A percentile compares a stretch with the other conserved stretches of the same genome.
These are phyloP conservation scores for Scaptomyza cyrtandrae DNA, from an alignment of 2,888 invertebrate genomes.

Conservation along the genomic window DNA sequence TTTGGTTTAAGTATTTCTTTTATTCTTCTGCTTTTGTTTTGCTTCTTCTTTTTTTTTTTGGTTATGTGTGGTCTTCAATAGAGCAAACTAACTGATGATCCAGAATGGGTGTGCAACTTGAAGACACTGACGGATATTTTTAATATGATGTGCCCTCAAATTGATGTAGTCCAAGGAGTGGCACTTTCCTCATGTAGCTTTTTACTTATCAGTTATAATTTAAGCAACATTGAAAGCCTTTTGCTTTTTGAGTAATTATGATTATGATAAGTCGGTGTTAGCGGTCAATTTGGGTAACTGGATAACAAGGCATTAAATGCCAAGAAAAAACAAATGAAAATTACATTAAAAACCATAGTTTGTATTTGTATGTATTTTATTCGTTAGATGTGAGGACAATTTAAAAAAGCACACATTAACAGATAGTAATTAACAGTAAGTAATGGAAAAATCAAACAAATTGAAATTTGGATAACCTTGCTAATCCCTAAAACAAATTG, in stretches of 20 bases:
- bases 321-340: not conserved
- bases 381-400: too few species aligned
- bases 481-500: not conserved
- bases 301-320: constrained; percentile 8
- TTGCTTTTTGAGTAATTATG: constrained; percentile 39
- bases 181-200: constrained; percentile 12
- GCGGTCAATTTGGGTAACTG: constrained; percentile 22
- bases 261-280: constrained; percentile 28
- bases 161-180: constrained; percentile 43
- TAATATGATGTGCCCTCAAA: constrained; percentile 32
- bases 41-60: constrained; percentile 1
- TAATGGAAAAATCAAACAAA: too few species aligned
- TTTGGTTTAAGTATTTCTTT: constrained; percentile 31
- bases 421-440: too few species aligned
- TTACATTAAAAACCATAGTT: not conserved
- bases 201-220: constrained; percentile 48
- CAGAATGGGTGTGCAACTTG: constrained; percentile 44
- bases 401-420: too few species aligned
- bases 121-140: constrained; percentile 54
- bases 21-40: not conserved
- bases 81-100: constrained; percentile 26
- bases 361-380: too few species aligned
- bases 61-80: constrained; percentile 45
- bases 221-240: constrained; percentile 36
- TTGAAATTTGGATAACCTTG: not conserved